Conservation (phyloP, 2,797 vertebrate genomes). For the Acrossocheilus fasciatus region DNA sequence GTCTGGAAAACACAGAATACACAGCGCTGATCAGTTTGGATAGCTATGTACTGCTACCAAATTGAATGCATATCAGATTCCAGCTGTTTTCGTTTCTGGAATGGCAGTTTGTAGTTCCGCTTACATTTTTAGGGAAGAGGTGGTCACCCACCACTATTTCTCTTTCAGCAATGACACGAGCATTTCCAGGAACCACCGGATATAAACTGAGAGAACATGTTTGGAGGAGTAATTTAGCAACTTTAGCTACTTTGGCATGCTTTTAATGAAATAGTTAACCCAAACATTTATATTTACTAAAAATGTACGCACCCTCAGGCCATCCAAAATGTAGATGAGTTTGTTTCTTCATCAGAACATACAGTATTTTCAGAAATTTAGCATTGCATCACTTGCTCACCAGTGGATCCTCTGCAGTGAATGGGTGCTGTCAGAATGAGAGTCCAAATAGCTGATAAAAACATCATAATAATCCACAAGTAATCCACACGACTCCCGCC, state of each 20-base stretch:
- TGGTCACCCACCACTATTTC: constrained; percentile 78
- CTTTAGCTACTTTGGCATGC: background rate
- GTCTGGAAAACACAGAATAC: constrained; percentile 69
- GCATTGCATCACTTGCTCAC: background rate
- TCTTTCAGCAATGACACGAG: constrained; percentile 71
- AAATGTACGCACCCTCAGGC: background rate
- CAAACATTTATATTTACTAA: background rate
- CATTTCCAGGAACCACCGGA: constrained; percentile 82
- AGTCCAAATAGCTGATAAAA: background rate
- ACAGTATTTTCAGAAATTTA: background rate
- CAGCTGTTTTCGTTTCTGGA: background rate
- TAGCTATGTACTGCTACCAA: background rate
- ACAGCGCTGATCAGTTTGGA: background rate
- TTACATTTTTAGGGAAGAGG: constrained; percentile 80
- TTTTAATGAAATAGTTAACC: background rate
- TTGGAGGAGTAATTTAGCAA: background rate
- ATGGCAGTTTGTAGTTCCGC: constrained; percentile 33
- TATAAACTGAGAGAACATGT: constrained; percentile 72
- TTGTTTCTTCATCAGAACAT: background rate
- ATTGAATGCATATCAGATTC: too few species aligned
- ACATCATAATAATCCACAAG: background rate
- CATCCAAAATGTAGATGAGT: background rate
- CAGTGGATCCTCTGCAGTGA: background rate
- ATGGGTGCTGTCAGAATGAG: background rate
- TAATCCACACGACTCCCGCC: background rate